These are phyloP conservation scores for Arnoldichthys spilopterus DNA, from an alignment of 2,797 vertebrate genomes.

Conservation along the genomic window DNA sequence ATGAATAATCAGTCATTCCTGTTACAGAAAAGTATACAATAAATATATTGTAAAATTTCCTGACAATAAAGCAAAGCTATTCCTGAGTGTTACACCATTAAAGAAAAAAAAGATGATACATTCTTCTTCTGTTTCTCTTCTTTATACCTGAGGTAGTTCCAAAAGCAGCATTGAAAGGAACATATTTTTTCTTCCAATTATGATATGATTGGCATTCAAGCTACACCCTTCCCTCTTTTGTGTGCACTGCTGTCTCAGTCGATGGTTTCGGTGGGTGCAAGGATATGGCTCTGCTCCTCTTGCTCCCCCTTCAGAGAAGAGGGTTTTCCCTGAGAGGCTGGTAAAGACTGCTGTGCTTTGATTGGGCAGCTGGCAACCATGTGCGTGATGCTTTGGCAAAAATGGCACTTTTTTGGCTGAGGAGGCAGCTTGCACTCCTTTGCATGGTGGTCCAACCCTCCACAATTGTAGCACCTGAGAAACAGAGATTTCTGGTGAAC, in stretches of 20 bases:
- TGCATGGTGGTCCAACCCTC: slow-evolving; percentile 95
- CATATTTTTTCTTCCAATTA: slow-evolving; percentile 63
- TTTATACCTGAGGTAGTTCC: slow-evolving; percentile 79
- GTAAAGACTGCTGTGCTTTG: slow-evolving; percentile 89
- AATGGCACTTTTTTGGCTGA: slow-evolving; percentile 98
- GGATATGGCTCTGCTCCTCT: slow-evolving; percentile 77
- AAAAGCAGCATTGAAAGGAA: slow-evolving; percentile 73
- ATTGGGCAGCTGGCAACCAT: slow-evolving; percentile 95
- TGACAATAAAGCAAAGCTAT: slow-evolving; percentile 76
- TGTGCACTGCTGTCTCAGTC: slow-evolving; percentile 65
- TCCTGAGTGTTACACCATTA: slow-evolving; percentile 75
- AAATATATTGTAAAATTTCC: slow-evolving; percentile 65
- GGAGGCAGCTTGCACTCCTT: slow-evolving; percentile 97
- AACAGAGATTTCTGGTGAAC: background rate
- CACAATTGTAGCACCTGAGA: slow-evolving; percentile 94
- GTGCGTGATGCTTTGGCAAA: slow-evolving; percentile 95
- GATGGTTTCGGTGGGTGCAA: slow-evolving; percentile 75
- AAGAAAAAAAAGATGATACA: slow-evolving; percentile 64
- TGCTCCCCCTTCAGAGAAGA: slow-evolving; percentile 81
- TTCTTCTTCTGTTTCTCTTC: slow-evolving; percentile 67
- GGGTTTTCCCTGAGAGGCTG: slow-evolving; percentile 88
- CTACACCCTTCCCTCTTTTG: slow-evolving; percentile 58
- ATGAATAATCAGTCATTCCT: slow-evolving; percentile 55
- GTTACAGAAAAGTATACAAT: slow-evolving; percentile 59
- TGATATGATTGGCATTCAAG: slow-evolving; percentile 77